Evolutionary conservation across 2,113 vertebrate genomes (phyloP).

Genomic region (Sander vitreus): DNA sequence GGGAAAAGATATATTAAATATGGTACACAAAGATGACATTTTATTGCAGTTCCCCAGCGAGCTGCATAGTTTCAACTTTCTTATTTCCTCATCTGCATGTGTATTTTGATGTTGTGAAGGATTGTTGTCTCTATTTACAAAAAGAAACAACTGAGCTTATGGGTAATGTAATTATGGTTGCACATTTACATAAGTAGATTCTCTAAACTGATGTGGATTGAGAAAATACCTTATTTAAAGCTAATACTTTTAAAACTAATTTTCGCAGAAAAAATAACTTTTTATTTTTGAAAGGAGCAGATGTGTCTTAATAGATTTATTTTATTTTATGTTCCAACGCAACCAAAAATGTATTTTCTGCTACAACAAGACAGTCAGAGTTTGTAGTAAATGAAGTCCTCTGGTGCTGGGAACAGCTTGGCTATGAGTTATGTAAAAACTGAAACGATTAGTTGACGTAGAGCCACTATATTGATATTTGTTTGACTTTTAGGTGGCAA

Average conservation of each 20-base stretch:
- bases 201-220: background rate
- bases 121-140: background rate
- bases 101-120: background rate
- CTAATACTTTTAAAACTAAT: too few relatives aligned
- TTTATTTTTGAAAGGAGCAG: background rate
- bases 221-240: background rate
- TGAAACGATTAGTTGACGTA: background rate
- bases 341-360: background rate
- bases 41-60: background rate
- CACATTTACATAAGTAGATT: background rate
- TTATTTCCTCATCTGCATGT: background rate
- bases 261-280: too few relatives aligned
- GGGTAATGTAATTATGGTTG: background rate
- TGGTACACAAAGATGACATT: background rate
- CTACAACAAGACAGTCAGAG: background rate
- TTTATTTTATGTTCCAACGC: background rate
- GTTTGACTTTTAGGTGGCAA: background rate
- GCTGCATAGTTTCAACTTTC: background rate
- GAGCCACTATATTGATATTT: background rate
- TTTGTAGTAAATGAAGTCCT: background rate
- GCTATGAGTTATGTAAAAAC: background rate
- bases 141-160: background rate
- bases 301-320: background rate
- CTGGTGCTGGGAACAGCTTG: background rate
- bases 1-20: background rate